Conservation (phyloP, 2,113 vertebrate genomes). For the Lasiurus cinereus region DNA sequence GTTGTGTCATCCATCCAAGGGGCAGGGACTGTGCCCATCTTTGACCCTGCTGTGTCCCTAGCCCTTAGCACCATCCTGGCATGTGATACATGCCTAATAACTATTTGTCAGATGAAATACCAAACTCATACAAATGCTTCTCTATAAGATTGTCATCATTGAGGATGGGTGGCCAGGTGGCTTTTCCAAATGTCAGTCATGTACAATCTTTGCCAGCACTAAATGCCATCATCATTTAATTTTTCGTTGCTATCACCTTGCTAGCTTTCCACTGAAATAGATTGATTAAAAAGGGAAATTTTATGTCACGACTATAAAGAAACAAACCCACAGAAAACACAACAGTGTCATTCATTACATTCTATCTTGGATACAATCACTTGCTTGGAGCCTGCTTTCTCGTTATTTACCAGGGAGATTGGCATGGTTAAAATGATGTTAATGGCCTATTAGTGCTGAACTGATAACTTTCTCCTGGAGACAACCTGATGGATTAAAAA, state of each 20-base stretch:
- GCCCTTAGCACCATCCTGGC: neutral
- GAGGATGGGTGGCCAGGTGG: neutral
- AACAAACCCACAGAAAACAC: conserved; percentile 46
- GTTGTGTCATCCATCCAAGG: neutral
- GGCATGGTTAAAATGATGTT: neutral
- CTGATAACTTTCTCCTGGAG: conserved; percentile 9
- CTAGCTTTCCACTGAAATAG: conserved; percentile 39
- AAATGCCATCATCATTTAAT: conserved; percentile 36
- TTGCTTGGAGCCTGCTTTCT: neutral
- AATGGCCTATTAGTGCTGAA: neutral
- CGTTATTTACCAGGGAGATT: conserved; percentile 30
- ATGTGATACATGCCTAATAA: neutral
- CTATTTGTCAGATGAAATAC: neutral
- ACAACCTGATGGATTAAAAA: neutral
- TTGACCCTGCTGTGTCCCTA: neutral
- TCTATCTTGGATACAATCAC: neutral
- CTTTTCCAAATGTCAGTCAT: conserved; percentile 48
- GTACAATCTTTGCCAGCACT: conserved; percentile 1
- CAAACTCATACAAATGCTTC: neutral
- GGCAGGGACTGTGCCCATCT: neutral
- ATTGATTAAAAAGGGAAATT: conserved; percentile 55
- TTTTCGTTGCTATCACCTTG: conserved; percentile 49
- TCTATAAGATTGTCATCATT: neutral
- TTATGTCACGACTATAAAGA: conserved; percentile 66
- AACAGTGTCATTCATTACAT: neutral